These are phyloP conservation scores for Perdix hodgsoniae DNA, from an alignment of 2,797 vertebrate genomes.

Conservation along the genomic window DNA sequence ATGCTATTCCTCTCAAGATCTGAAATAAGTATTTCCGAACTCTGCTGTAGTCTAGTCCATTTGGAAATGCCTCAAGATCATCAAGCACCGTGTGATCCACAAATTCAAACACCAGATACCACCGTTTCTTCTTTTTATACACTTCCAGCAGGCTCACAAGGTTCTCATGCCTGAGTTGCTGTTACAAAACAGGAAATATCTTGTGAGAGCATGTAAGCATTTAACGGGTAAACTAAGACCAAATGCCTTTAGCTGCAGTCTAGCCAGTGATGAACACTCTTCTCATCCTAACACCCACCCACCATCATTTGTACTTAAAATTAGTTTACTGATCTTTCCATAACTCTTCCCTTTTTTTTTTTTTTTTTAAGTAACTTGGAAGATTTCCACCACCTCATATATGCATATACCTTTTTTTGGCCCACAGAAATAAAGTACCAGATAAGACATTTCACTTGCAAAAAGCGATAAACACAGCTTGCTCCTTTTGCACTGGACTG, in stretches of 20 bases:
- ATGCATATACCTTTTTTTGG: not conserved
- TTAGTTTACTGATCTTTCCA: not conserved
- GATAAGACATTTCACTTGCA: not conserved
- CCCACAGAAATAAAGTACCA: not conserved
- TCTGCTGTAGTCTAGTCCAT: slow-evolving; percentile 82
- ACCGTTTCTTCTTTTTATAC: slow-evolving; percentile 88
- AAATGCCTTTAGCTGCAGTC: not conserved
- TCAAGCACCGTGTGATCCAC: slow-evolving; percentile 91
- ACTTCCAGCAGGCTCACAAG: slow-evolving; percentile 92
- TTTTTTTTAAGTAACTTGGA: not conserved
- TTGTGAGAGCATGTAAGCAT: not conserved
- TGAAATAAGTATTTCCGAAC: slow-evolving; percentile 87
- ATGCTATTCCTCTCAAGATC: slow-evolving; percentile 87
- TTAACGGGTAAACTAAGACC: not conserved
- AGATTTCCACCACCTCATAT: not conserved
- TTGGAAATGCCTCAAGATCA: slow-evolving; percentile 86
- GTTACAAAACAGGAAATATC: slow-evolving; percentile 37
- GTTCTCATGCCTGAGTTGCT: slow-evolving; percentile 93
- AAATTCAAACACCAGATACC: slow-evolving; percentile 95
- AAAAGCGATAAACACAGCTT: not conserved
- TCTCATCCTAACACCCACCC: not conserved
- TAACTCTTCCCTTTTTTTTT: not conserved
- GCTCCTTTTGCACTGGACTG: accelerated
- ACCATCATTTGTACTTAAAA: not conserved
- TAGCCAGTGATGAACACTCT: not conserved